Evolutionary conservation across 2,113 vertebrate genomes (phyloP).

Genomic region (Orcinus orca): DNA sequence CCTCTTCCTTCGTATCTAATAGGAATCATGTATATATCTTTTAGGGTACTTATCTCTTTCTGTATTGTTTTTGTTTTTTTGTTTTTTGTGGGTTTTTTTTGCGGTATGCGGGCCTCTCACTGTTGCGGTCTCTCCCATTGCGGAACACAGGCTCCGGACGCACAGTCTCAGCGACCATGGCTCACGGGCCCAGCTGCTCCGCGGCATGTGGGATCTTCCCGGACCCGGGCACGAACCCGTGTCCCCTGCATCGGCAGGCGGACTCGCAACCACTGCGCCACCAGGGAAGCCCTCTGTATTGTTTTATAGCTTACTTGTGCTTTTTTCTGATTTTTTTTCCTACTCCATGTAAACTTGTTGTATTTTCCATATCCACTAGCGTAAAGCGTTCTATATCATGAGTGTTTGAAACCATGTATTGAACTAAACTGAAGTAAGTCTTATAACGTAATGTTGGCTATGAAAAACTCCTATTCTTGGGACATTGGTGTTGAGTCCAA

Average conservation of each 20-base stretch:
- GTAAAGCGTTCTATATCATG: not conserved
- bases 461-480: not conserved
- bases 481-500: not conserved
- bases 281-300: not conserved
- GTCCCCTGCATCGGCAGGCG: no score
- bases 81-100: no score
- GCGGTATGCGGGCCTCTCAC: no score
- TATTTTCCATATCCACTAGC: not conserved
- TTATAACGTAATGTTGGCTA: not conserved
- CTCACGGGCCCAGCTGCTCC: no score
- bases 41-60: not conserved
- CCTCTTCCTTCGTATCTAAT: not conserved
- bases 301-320: not conserved
- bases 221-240: no score
- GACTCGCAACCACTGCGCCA: no score
- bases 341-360: not conserved
- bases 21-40: not conserved
- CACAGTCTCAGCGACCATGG: no score
- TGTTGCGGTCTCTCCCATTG: no score
- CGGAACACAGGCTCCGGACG: no score
- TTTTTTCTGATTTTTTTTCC: not conserved
- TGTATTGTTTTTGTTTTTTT: no score
- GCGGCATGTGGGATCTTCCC: no score
- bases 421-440: not conserved
- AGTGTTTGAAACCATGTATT: not conserved